Base-by-base conservation (phyloP, 2,888 invertebrate species). In the Hydropsyche betteni region DNA sequence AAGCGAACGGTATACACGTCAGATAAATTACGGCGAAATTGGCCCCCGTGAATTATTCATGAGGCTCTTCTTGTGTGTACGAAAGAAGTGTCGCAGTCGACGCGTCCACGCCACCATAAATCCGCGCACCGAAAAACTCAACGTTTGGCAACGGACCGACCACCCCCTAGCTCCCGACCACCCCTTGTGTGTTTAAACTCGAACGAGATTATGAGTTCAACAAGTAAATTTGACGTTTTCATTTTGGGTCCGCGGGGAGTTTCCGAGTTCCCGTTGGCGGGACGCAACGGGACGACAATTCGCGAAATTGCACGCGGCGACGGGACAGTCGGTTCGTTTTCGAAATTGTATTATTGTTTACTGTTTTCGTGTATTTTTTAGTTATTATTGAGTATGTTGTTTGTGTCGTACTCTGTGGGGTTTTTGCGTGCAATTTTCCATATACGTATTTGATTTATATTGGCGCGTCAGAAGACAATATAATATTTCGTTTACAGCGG, bases 181-280 rank as follows among this genome's bases (percentile, higher is more conserved):
- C 10, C 44, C 44, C 7, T 44, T 44, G 44, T 44, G 44, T 77
- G 74, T 76, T 77, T 78, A 78, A 78, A 77, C 78, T 78, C 77
- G 75, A 76, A 74, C 74, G 74, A 77, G 77, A 79, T 78, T 79
- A 79, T 78, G 78, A 79, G 79, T 75, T 79, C 79, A 75, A 73
- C 74, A 78, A 79, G 79, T 79, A 76, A 77, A 79, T 79, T 77
- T 77, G 78, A 78, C 78, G 74, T 78, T 77, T 77, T 77, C 79
- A 77, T 78, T 78, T 78, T 77, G 71, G 78, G 52, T 5, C 55
- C 4, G 12, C 61, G 68, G 71, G 53, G 70, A 78, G 75, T 78
- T 78, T 73, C 44, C 69, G 55, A 4, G 24, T n/a, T n/a, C n/a
- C 75, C 53, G 72, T 78, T 75, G 52, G 76, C 73, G n/a, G n/a